A percentile compares a stretch with the other conserved stretches of the same genome.
These are phyloP conservation scores for Sceloporus tristichus DNA, from an alignment of 2,113 vertebrate species.

Conservation along the genomic window DNA sequence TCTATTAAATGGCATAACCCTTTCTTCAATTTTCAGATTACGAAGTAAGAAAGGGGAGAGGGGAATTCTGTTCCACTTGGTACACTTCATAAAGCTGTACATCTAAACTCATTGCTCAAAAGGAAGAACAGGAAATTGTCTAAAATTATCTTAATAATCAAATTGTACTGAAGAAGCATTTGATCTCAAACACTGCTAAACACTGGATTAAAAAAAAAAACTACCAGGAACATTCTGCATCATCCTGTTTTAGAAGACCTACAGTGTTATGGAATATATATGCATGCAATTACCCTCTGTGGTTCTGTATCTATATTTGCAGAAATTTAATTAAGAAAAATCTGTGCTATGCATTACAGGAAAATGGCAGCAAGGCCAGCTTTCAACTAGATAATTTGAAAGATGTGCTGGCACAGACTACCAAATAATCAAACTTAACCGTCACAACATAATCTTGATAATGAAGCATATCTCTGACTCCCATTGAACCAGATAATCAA, in stretches of 20 bases:
- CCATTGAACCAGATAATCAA: constrained; percentile 61
- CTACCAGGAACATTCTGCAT: constrained; percentile 34
- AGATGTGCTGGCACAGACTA: constrained; percentile 63
- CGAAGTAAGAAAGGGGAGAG: background rate
- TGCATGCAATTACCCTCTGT: constrained; percentile 62
- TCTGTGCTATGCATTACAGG: constrained; percentile 43
- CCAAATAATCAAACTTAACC: constrained; percentile 43
- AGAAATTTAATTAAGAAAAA: constrained; percentile 64
- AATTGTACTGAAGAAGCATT: constrained; percentile 51
- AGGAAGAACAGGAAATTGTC: constrained; percentile 42
- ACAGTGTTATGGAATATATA: constrained; percentile 42
- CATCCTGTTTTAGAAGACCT: constrained; percentile 47
- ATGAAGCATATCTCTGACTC: constrained; percentile 63
- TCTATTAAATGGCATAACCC: constrained; percentile 41
- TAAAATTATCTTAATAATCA: constrained; percentile 52
- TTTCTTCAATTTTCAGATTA: constrained; percentile 43
- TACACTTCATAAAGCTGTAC: constrained; percentile 15
- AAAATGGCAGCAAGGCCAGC: constrained; percentile 66
- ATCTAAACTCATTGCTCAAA: constrained; percentile 40
- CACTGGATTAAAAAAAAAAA: constrained; percentile 19
- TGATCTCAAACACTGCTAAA: constrained; percentile 44
- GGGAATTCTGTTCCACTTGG: background rate
- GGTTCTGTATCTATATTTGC: constrained; percentile 53
- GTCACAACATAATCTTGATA: constrained; percentile 58
- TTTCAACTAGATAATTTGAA: constrained; percentile 62